phyloP scores from a whole-genome alignment of 2,888 invertebrate genomes.

The Mechanitis messenoides region DNA sequence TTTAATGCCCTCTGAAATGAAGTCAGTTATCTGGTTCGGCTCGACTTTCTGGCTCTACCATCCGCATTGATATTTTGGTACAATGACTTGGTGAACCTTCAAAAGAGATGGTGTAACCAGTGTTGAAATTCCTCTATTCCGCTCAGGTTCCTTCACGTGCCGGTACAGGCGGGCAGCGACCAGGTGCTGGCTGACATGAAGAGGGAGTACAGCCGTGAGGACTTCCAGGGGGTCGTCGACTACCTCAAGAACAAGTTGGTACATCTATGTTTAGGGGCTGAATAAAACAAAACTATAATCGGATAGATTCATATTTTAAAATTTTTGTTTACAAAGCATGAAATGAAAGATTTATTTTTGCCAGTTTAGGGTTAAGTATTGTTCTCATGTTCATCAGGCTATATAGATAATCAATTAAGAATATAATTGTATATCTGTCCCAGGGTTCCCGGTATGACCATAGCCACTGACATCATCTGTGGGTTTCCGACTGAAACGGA shows the following conservation, averaged over 20 bases:
- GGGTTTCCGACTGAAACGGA: slow-evolving; percentile 98
- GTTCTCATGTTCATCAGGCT: too few relatives aligned
- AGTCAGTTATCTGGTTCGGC: too few relatives aligned
- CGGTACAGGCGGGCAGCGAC: slow-evolving; percentile 98
- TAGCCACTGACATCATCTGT: slow-evolving; percentile 98
- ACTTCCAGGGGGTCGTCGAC: slow-evolving; percentile 93
- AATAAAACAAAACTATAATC: too few relatives aligned
- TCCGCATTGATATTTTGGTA: too few relatives aligned
- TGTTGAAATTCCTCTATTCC: background rate
- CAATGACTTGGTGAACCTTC: too few relatives aligned
- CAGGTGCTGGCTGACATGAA: slow-evolving; percentile 96
- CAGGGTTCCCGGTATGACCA: slow-evolving; percentile 92
- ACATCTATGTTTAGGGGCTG: background rate
- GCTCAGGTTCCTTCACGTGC: slow-evolving; percentile 93
- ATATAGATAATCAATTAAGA: too few relatives aligned
- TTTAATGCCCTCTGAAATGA: too few relatives aligned
- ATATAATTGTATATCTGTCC: background rate
- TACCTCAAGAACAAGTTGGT: slow-evolving; percentile 83
- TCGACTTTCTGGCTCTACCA: too few relatives aligned
- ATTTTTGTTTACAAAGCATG: too few relatives aligned
- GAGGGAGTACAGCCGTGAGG: slow-evolving; percentile 92
- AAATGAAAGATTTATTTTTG: too few relatives aligned
- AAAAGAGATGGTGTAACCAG: background rate
- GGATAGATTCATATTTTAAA: too few relatives aligned
- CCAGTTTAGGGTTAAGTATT: too few relatives aligned